Evolutionary conservation across 2,797 vertebrate genomes (phyloP), one percentile per base, ranked within the genome.

Genomic region (Sciaenops ocellatus): DNA sequence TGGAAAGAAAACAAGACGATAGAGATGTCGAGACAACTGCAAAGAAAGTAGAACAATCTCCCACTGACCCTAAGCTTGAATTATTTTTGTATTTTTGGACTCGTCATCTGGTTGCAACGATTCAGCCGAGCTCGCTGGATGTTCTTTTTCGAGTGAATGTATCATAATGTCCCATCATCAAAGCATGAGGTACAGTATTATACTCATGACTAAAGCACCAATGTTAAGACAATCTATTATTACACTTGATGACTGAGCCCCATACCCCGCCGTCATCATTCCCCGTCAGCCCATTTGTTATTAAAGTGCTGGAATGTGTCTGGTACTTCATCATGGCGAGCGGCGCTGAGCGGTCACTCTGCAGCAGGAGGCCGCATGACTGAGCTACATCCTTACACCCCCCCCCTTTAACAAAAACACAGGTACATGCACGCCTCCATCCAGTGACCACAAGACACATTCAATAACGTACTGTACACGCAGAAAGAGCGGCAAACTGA

Each of bases 291-390:
- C 91, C 93, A 92, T 95, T 94, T 94, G 92, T 95, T 95, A 95
- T 95, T 94, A 94, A 90, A 92, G 92, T 90, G 87, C 77, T 89
- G 94, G 95, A 96, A 96, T 96, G 94, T 86, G 91, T 89, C 84
- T 89, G 90, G 90, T 92, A 79, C 94, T 95, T 95, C 87, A 95
- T 96, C 94, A 94, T 87, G 89, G 90, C 73, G 88, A 91, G 82
- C 78, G 64, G 89, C 60, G 84, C 88, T 83, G 78, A 89, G 90
- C 42, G 57, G 67, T 85, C 87, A 84, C 79, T 90, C 82, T 87
- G 79, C 90, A 89, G 87, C 79, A 64, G 88, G 91, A 87, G 85
- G 82, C 87, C 69, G 48, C 87, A 68, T 16, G 66, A 74, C 79
- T 72, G 62, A 76, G 52, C 69, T 62, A 41, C 12, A 6, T 54